Percentiles rank a stretch among this genome's conserved stretches.
phyloP scores from a whole-genome alignment of 2,888 invertebrate species.

The Lycia hirtaria region DNA sequence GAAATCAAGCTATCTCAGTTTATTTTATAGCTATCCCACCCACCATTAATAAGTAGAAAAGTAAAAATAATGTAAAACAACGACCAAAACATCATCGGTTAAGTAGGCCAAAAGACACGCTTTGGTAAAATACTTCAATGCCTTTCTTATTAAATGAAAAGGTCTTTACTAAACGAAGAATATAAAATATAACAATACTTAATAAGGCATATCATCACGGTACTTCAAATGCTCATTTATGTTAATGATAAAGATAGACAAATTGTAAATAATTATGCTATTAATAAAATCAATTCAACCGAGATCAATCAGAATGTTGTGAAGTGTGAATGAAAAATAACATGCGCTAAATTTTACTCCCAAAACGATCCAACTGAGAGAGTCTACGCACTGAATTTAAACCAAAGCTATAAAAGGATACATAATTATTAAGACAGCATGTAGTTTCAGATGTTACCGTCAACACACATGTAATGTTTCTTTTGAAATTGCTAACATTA shows the following conservation, averaged over 20 bases:
- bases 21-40: conserved; percentile 29
- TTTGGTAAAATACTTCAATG: conserved; percentile 50
- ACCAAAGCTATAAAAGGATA: conserved; percentile 45
- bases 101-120: conserved; percentile 57
- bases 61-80: conserved; percentile 31
- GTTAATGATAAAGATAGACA: neutral
- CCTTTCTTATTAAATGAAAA: conserved; percentile 38
- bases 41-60: conserved; percentile 32
- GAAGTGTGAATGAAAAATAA: conserved; percentile 14
- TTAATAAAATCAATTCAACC: neutral
- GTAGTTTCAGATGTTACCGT: conserved; percentile 43
- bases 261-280: conserved; percentile 11
- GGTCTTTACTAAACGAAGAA: conserved; percentile 28
- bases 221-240: conserved; percentile 11
- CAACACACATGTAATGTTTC: conserved; percentile 62
- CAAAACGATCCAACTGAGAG: conserved; percentile 4
- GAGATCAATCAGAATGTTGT: conserved; percentile 12
- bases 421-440: conserved; percentile 47
- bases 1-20: conserved; percentile 36
- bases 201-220: conserved; percentile 11
- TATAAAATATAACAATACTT: conserved; percentile 2
- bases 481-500: conserved; percentile 59
- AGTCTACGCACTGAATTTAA: conserved; percentile 25
- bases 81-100: conserved; percentile 46
- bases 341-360: conserved; percentile 9